Conservation (phyloP, 2,797 vertebrate genomes). For the Sebastes flavidus region DNA sequence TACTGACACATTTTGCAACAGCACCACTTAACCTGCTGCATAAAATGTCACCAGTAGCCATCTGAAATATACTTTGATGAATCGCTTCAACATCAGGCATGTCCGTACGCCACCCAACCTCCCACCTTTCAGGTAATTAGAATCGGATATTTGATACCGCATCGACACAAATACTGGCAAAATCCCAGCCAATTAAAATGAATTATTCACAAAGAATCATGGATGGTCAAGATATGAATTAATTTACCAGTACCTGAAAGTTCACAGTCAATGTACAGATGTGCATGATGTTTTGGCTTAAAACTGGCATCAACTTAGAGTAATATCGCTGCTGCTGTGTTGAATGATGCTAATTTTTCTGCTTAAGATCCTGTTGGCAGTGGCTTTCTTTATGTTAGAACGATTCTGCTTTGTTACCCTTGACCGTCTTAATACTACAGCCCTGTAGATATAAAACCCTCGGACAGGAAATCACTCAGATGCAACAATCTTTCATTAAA, state of each 20-base stretch:
- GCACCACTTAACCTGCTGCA: neutral
- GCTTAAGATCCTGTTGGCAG: conserved; percentile 25
- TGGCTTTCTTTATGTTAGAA: conserved; percentile 27
- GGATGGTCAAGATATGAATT: neutral
- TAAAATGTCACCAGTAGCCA: neutral
- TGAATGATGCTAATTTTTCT: conserved; percentile 40
- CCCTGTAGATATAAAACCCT: conserved; percentile 25
- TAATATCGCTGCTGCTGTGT: neutral
- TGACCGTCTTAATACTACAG: conserved; percentile 32
- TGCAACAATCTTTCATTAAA: conserved; percentile 29
- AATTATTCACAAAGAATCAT: conserved; percentile 5
- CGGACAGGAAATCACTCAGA: conserved; percentile 26
- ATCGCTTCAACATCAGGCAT: neutral
- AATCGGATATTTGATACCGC: conserved; percentile 35
- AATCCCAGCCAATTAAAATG: conserved; percentile 9
- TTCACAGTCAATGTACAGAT: neutral
- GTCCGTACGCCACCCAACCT: neutral
- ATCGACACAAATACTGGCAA: conserved; percentile 13
- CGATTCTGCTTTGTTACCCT: conserved; percentile 30
- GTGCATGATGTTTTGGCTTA: neutral
- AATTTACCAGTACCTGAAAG: neutral
- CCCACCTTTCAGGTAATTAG: neutral
- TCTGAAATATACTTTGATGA: conserved; percentile 6
- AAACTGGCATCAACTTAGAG: neutral
- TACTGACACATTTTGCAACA: neutral